A percentile compares a stretch with the other conserved stretches of the same genome.
These are phyloP conservation scores for Apamea epomidion DNA, from an alignment of 2,888 invertebrate genomes.

Conservation along the genomic window DNA sequence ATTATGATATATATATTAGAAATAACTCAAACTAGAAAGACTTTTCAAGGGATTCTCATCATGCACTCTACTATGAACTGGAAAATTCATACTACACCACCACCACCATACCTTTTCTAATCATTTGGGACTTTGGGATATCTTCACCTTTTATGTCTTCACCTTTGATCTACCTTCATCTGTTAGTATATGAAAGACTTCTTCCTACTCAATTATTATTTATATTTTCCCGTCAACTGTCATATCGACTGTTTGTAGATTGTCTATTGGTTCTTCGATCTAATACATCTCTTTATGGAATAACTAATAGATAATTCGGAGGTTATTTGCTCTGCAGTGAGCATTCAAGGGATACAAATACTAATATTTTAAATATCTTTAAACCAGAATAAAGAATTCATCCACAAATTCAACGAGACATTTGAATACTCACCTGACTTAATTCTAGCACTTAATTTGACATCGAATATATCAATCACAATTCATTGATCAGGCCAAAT, in stretches of 20 bases:
- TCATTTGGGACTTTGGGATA: neutral
- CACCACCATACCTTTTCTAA: no score
- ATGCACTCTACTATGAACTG: neutral
- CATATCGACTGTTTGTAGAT: neutral
- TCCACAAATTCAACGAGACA: slow-evolving; percentile 26
- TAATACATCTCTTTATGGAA: neutral
- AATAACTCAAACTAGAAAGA: neutral
- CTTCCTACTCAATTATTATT: neutral
- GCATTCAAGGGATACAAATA: neutral
- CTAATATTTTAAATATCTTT: neutral
- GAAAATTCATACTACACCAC: neutral
- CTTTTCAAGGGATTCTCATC: neutral
- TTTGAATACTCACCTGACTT: slow-evolving; percentile 48
- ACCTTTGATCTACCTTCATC: neutral
- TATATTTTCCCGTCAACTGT: neutral
- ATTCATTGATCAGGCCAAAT: slow-evolving; percentile 54
- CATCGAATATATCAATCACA: slow-evolving; percentile 70
- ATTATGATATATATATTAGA: slow-evolving; percentile 4
- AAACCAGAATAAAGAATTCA: slow-evolving; percentile 3
- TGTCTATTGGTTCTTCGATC: neutral
- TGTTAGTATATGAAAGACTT: neutral
- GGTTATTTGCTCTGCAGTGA: neutral
- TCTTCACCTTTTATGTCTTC: neutral
- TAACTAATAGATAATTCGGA: neutral
- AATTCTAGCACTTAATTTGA: slow-evolving; percentile 69